phyloP scores from a whole-genome alignment of 2,797 vertebrate species.

The Distichodus sexfasciatus region DNA sequence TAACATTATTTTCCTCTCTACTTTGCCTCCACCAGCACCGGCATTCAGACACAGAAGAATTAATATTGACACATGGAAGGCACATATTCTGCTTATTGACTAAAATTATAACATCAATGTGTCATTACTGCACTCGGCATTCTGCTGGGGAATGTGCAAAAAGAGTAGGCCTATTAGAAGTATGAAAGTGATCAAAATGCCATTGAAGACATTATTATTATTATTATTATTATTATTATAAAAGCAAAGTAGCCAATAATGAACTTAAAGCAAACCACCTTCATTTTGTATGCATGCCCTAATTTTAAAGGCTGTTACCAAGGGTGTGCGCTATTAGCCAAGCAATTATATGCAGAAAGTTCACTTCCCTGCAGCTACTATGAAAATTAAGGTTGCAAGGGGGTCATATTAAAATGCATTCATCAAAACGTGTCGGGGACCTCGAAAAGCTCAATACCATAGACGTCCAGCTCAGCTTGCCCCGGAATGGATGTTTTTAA shows the following conservation, averaged over 20 bases:
- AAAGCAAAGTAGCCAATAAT: conserved; percentile 62
- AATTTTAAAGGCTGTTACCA: conserved; percentile 63
- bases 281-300: conserved; percentile 64
- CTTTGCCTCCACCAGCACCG: too few species aligned
- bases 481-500: conserved; percentile 12
- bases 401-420: conserved; percentile 61
- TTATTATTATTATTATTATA: too few species aligned
- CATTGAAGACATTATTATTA: too few species aligned
- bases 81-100: too few species aligned
- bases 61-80: too few species aligned
- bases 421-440: conserved; percentile 59
- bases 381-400: conserved; percentile 65
- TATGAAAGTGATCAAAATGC: too few species aligned
- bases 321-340: conserved; percentile 51
- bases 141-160: too few species aligned
- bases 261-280: conserved; percentile 57
- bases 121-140: too few species aligned
- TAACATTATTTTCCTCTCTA: too few species aligned
- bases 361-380: conserved; percentile 57
- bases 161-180: too few species aligned
- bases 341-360: conserved; percentile 58
- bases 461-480: conserved; percentile 38
- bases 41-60: too few species aligned
- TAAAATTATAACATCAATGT: too few species aligned
- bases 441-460: conserved; percentile 50